phyloP scores from a whole-genome alignment of 2,888 invertebrate genomes.

The Pediacus dermestoides region DNA sequence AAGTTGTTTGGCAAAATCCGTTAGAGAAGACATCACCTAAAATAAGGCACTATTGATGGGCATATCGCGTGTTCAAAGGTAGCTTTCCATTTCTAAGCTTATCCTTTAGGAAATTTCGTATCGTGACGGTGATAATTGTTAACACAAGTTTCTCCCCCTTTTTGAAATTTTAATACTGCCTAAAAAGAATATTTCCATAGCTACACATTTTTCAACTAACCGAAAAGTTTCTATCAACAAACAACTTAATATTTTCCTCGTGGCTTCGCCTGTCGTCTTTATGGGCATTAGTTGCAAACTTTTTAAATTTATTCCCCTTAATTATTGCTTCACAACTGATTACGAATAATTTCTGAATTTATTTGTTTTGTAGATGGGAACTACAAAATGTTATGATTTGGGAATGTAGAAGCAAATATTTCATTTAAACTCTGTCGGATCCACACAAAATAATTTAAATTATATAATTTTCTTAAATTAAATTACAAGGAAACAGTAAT shows the following conservation, averaged over 20 bases:
- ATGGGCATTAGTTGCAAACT: neutral
- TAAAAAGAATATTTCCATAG: neutral
- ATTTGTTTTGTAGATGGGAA: constrained; percentile 1
- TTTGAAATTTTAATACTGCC: neutral
- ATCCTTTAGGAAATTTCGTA: constrained; percentile 13
- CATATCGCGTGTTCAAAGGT: constrained; percentile 4
- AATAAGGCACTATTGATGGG: constrained; percentile 13
- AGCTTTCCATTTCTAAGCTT: constrained; percentile 18
- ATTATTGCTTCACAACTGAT: neutral
- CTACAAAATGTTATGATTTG: too few species aligned
- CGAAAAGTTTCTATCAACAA: neutral
- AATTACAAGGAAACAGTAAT: too few species aligned
- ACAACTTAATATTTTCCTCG: constrained; percentile 1
- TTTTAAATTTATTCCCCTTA: neutral
- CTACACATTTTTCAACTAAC: too few species aligned
- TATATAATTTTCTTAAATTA: too few species aligned
- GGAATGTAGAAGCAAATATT: too few species aligned
- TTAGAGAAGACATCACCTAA: constrained; percentile 18
- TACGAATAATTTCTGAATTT: constrained; percentile 2
- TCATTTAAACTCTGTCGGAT: too few species aligned
- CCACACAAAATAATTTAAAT: too few species aligned
- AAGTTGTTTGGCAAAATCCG: constrained; percentile 7
- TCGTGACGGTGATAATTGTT: constrained; percentile 25
- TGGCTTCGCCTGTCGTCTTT: constrained; percentile 2
- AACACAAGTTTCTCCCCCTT: constrained; percentile 8